Evolutionary conservation across 53 echinoderm and acorn worm genomes (phyloP), one percentile per base, ranked within the genome.

Genomic region (Paelopatides confundens): DNA sequence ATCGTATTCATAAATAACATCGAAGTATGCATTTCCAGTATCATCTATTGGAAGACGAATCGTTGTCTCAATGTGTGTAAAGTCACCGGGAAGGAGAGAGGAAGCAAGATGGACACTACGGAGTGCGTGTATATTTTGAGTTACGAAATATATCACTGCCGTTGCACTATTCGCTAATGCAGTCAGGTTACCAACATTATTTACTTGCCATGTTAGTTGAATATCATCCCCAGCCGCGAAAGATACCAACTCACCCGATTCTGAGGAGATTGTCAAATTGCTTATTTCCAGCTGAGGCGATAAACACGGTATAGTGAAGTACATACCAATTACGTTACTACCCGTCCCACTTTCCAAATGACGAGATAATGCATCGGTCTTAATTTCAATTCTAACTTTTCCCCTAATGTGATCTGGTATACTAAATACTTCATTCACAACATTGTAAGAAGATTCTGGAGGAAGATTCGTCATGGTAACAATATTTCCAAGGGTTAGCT

Each of bases 291-390:
- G 32, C 2, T 5, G 49, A 29, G 54, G 79, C 12, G 29, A 48
- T 53, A 54, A 34, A 27, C 79, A 79, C 52, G 79, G 79, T 52
- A 79, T 51, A 13, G 43, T 47, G 30, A 79, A 14, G 28, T 28
- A 27, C 17, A 79, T 28, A 48, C 14, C 31, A 31, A 79, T 33
- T 31, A 50, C 79, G 29, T 79, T 79, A 47, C 33, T 79, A 53
- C 33, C 79, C 31, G 32, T 33, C 26, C 53, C 79, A 14, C 34
- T 79, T 79, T 79, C 79, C 13, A 79, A 46, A 13, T 52, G 30
- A 53, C 33, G 29, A 9, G 31, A 33, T 10, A 31, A 52, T 48
- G 79, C n/a, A n/a, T n/a, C n/a, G n/a, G n/a, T 79, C 30, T 27
- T 26, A 3, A 79, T 35, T 34, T 48, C 46, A 52, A 79, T 79